phyloP scores from a whole-genome alignment of 2,113 vertebrate species.

The Columbina picui region DNA sequence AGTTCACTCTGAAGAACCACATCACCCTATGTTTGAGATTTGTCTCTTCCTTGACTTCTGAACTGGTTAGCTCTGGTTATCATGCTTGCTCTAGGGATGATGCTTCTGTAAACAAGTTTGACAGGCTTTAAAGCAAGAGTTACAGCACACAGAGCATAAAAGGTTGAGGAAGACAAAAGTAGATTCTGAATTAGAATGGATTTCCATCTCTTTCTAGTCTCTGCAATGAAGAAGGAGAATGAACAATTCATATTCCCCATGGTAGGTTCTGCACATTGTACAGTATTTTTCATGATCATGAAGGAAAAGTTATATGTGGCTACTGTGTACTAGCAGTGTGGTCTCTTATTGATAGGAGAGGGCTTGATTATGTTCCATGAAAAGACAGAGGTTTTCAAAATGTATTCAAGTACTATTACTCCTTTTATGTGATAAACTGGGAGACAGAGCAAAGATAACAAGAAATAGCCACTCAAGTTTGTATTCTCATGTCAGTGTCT shows the following conservation, averaged over 20 bases:
- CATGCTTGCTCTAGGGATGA: not conserved
- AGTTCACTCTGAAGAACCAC: not conserved
- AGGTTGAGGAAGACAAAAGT: not conserved
- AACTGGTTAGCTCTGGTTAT: not conserved
- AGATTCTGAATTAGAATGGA: not conserved
- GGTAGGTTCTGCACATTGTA: not conserved
- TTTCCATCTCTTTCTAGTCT: not conserved
- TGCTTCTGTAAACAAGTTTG: constrained; percentile 1
- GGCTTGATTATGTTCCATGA: not conserved
- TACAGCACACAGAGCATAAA: not conserved
- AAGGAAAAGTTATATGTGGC: not conserved
- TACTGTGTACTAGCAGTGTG: not conserved
- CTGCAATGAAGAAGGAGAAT: not conserved
- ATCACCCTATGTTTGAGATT: not conserved
- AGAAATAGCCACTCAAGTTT: not conserved
- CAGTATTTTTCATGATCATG: not conserved
- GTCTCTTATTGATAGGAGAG: not conserved
- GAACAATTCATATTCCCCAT: not conserved
- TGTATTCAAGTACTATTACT: not conserved
- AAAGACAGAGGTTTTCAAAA: not conserved
- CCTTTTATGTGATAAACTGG: not conserved
- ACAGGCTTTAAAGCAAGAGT: not conserved
- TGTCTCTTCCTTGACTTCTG: not conserved
- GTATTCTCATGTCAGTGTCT: not conserved
- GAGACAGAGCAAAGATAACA: not conserved